Evolutionary conservation across 2,113 vertebrate species (phyloP).

Genomic region (Syngnathoides biaculeatus): DNA sequence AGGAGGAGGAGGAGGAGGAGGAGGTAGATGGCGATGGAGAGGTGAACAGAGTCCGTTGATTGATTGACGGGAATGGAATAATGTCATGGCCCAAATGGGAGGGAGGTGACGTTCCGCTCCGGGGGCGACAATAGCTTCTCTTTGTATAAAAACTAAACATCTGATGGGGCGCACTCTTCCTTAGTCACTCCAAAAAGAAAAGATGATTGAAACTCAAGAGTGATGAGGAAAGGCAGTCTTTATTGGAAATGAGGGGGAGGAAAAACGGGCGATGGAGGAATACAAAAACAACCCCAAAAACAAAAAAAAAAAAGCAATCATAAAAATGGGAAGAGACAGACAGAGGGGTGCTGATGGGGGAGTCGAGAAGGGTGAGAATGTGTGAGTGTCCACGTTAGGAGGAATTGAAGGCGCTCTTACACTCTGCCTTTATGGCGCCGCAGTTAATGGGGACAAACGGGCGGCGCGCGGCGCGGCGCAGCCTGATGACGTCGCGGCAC

Average conservation of each 20-base stretch:
- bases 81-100: not conserved
- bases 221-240: conserved; percentile 80
- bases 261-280: conserved; percentile 39
- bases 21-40: conserved; percentile 6
- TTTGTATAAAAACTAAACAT: conserved; percentile 67
- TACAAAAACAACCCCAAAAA: conserved; percentile 77
- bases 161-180: not conserved
- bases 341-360: conserved; percentile 38
- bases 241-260: conserved; percentile 74
- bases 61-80: conserved; percentile 3
- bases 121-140: conserved; percentile 43
- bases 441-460: conserved; percentile 99
- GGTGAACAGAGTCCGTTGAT: conserved; percentile 7
- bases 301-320: conserved; percentile 78
- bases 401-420: conserved; percentile 99
- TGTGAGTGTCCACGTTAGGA: conserved; percentile 81
- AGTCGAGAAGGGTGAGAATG: conserved; percentile 34
- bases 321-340: conserved; percentile 72
- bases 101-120: not conserved
- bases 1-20: conserved; percentile 25
- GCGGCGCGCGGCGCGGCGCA: conserved; percentile 93
- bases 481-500: conserved; percentile 93
- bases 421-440: conserved; percentile 99
- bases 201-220: conserved; percentile 76
- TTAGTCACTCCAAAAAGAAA: conserved; percentile 42